Conservation (phyloP, 2,888 invertebrate species). For the Euzetes globulus region DNA sequence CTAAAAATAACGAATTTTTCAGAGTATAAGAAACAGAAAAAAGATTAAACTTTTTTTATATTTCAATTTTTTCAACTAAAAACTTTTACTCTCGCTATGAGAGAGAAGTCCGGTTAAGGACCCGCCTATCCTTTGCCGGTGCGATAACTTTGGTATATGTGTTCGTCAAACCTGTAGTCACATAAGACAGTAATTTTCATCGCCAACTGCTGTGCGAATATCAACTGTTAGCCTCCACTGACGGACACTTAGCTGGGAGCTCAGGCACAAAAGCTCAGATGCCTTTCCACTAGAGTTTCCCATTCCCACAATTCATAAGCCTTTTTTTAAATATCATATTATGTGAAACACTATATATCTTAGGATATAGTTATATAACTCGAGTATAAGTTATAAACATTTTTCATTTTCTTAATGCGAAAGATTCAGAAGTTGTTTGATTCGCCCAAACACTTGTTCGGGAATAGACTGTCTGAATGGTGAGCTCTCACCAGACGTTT, state of each 20-base stretch:
- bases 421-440: not conserved
- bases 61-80: not conserved
- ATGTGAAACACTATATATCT: not conserved
- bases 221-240: not conserved
- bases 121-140: slow-evolving; percentile 11
- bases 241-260: slow-evolving; percentile 5
- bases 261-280: not conserved
- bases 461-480: not conserved
- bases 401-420: not conserved
- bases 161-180: slow-evolving; percentile 26
- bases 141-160: not conserved
- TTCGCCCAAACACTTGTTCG: slow-evolving; percentile 1
- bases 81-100: slow-evolving; percentile 15
- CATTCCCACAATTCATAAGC: slow-evolving; percentile 27
- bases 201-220: slow-evolving; percentile 27
- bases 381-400: not conserved
- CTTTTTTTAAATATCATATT: not conserved
- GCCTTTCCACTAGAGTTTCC: not conserved
- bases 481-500: not conserved
- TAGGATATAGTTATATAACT: not conserved
- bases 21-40: not conserved
- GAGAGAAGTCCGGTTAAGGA: slow-evolving; percentile 24
- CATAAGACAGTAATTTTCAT: slow-evolving; percentile 26
- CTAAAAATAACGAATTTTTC: not conserved
- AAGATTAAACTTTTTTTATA: not conserved